These are phyloP conservation scores for Notolepis coatsorum DNA, from an alignment of 2,797 vertebrate genomes.

Conservation along the genomic window DNA sequence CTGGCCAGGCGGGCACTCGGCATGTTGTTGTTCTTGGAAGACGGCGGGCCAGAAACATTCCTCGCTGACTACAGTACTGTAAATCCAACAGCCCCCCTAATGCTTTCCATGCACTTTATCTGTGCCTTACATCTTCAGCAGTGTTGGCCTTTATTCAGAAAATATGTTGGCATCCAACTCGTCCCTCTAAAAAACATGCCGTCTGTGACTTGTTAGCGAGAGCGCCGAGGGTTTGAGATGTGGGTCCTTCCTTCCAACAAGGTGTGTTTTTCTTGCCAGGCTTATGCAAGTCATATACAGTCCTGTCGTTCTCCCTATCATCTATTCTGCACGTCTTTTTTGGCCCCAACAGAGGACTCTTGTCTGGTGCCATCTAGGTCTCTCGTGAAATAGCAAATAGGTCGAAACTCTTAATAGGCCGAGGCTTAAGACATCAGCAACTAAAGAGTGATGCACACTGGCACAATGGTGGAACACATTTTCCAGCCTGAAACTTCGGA, in stretches of 20 bases:
- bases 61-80: slow-evolving; percentile 40
- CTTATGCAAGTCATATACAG: slow-evolving; percentile 31
- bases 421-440: slow-evolving; percentile 21
- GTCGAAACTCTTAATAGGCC: slow-evolving; percentile 9
- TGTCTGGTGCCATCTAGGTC: slow-evolving; percentile 38
- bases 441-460: slow-evolving; percentile 44
- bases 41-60: slow-evolving; percentile 33
- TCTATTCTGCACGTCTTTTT: slow-evolving; percentile 19
- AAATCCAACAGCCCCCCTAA: slow-evolving; percentile 44
- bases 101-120: slow-evolving; percentile 60
- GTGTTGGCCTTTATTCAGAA: slow-evolving; percentile 51
- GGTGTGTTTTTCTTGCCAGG: slow-evolving; percentile 63
- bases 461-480: slow-evolving; percentile 36
- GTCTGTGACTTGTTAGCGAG: slow-evolving; percentile 54
- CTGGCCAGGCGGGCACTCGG: slow-evolving; percentile 29
- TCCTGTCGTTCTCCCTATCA: slow-evolving; percentile 58
- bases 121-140: slow-evolving; percentile 54
- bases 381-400: background rate
- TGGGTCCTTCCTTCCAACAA: slow-evolving; percentile 48
- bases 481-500: slow-evolving; percentile 33
- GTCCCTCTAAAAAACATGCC: slow-evolving; percentile 22
- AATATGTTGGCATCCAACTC: slow-evolving; percentile 57
- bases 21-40: slow-evolving; percentile 62
- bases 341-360: slow-evolving; percentile 34
- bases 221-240: slow-evolving; percentile 36